Evolutionary conservation across 1,140 invertebrate species (phyloP).

Genomic region (Colletes latitarsis): DNA sequence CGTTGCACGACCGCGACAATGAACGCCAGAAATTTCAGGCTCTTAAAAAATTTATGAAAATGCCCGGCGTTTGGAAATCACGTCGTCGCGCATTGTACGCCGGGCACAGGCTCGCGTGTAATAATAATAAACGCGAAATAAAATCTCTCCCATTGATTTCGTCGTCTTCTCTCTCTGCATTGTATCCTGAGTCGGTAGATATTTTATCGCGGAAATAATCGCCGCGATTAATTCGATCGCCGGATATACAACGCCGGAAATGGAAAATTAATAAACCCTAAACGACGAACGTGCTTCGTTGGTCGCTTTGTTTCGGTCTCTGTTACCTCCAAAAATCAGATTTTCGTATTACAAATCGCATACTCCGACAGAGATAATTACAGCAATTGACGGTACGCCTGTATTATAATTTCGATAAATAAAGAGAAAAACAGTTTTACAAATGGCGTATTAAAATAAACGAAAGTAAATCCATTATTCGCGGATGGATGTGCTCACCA

Average conservation of each 20-base stretch:
- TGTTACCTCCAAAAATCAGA: neutral
- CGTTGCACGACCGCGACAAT: neutral
- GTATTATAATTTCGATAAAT: too few species aligned
- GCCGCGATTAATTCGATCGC: constrained; percentile 12
- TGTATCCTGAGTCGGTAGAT: neutral
- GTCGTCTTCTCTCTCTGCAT: neutral
- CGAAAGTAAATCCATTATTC: too few species aligned
- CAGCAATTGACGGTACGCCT: too few species aligned
- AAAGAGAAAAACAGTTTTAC: too few species aligned
- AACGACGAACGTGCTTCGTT: neutral
- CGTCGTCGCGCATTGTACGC: neutral
- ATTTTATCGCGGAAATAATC: neutral
- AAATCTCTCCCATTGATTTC: constrained; percentile 6
- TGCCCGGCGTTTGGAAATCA: neutral
- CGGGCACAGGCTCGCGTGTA: neutral
- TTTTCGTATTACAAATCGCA: neutral
- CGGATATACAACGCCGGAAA: neutral
- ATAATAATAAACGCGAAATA: neutral
- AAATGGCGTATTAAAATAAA: too few species aligned
- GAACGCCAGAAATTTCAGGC: neutral
- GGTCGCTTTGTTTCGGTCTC: too few species aligned
- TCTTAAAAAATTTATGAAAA: constrained; percentile 26
- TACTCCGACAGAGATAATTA: too few species aligned
- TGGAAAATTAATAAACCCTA: neutral
- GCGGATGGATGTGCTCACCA: too few species aligned